These are phyloP conservation scores for Caenorhabditis auriculariae DNA, from an alignment of 2,888 invertebrate genomes.

Conservation along the genomic window DNA sequence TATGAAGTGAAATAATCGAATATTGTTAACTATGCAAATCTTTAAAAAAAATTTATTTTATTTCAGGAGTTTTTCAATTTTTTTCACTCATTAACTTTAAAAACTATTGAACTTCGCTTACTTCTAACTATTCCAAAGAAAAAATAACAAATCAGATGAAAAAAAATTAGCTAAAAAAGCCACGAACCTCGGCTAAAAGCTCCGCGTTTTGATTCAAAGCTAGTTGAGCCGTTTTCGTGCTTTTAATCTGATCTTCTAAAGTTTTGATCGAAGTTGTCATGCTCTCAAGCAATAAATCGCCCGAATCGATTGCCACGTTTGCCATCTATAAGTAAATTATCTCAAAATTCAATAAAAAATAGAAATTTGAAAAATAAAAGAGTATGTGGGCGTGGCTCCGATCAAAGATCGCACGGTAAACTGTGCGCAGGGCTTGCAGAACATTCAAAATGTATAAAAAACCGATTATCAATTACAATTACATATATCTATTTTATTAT, in stretches of 20 bases:
- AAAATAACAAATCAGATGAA: neutral
- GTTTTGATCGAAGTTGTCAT: slow-evolving; percentile 17
- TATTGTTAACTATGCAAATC: too few relatives aligned
- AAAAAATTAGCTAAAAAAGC: neutral
- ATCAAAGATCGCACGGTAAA: too few relatives aligned
- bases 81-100: neutral
- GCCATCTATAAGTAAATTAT: too few relatives aligned
- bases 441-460: too few relatives aligned
- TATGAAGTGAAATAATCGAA: too few relatives aligned
- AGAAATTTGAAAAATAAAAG: too few relatives aligned
- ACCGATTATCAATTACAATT: too few relatives aligned
- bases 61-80: neutral
- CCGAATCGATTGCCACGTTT: slow-evolving; percentile 27
- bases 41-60: neutral
- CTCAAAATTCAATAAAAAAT: too few relatives aligned
- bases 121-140: neutral
- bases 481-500: too few relatives aligned
- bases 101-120: neutral
- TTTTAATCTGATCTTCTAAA: slow-evolving; percentile 24
- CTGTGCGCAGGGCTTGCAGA: too few relatives aligned
- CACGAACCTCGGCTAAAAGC: slow-evolving; percentile 23
- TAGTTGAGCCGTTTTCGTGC: slow-evolving; percentile 19
- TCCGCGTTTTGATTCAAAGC: slow-evolving; percentile 20
- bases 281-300: slow-evolving; percentile 25
- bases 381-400: too few relatives aligned